Base-by-base conservation (phyloP, 2,888 invertebrate genomes). In the Cheilosia vernalis region DNA sequence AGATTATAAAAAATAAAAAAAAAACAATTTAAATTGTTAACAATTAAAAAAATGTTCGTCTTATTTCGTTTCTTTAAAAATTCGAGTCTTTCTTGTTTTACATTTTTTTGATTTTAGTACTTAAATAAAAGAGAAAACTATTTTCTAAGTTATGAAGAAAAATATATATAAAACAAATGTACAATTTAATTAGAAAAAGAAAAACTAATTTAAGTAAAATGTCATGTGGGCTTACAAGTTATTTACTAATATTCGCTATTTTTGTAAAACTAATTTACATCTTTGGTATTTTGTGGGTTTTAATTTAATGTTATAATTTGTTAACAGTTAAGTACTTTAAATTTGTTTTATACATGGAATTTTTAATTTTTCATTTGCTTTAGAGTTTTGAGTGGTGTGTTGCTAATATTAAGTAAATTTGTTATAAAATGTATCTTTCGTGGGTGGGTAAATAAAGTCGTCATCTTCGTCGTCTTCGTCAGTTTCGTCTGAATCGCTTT, bases 281-380 rank as follows among this genome's bases (percentile, higher is more conserved):
- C 88, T 88, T 88, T 88, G 88, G 88, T 79, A 88, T 87, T 79
- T 74, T 70, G 79, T 73, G 30, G 63, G 61, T 66, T 56, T 69
- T 69, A 19, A 74, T 55, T 60, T 64, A 64, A 58, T 78, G 30
- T 72, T 55, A 74, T 21, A 70, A 73, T 66, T 80, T 73, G 60
- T 74, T 69, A 81, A 53, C 74, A 72, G 58, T 70, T 81, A 80
- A 69, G 74, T 74, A 64, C 33, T 47, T 70, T 74, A 21, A 84
- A 58, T 24, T 55, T 64, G 5, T 64, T 67, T 79, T 84, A 69
- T 85, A 81, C 80, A 85, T 85, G 85, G 85, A 85, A 85, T 85
- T 81, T 49, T 37, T 37, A 53, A 24, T 63, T 63, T 61, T 63
- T 40, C 40, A 49, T 13, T 61, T 55, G 15, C 30, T 49, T 49